phyloP scores from a whole-genome alignment of 1,140 invertebrate species.

The Dendroctonus valens region DNA sequence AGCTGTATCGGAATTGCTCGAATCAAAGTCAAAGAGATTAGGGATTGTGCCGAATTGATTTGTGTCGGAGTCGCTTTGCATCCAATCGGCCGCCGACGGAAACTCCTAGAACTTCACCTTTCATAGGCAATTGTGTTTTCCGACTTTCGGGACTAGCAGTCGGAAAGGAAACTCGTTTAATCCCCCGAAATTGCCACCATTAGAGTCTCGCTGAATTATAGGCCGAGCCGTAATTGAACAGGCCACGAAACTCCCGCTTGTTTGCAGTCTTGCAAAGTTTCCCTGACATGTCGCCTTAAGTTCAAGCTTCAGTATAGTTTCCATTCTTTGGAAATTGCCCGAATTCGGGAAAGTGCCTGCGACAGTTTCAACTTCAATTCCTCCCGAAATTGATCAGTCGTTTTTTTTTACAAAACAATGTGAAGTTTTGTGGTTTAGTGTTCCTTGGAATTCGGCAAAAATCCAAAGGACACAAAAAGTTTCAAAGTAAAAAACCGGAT shows the following conservation, averaged over 20 bases:
- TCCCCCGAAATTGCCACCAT: slow-evolving; percentile 12
- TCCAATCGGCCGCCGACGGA: neutral
- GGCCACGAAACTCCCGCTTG: slow-evolving; percentile 20
- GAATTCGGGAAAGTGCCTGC: neutral
- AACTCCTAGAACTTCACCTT: neutral
- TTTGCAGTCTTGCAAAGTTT: slow-evolving; percentile 10
- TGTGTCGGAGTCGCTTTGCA: slow-evolving; percentile 1
- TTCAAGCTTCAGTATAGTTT: slow-evolving; percentile 2
- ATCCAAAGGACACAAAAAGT: too few species aligned
- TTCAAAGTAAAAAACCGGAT: too few species aligned
- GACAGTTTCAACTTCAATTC: neutral
- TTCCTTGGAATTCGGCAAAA: too few species aligned
- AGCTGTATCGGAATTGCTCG: slow-evolving; percentile 1
- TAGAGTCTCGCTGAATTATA: slow-evolving; percentile 16
- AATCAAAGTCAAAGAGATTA: slow-evolving; percentile 20
- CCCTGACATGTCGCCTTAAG: slow-evolving; percentile 6
- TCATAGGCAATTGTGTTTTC: neutral
- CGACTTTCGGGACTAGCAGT: neutral
- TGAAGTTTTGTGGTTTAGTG: too few species aligned
- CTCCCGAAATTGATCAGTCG: too few species aligned
- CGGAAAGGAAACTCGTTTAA: slow-evolving; percentile 13
- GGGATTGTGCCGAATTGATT: slow-evolving; percentile 13
- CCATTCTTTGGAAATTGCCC: slow-evolving; percentile 1
- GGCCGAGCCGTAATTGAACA: slow-evolving; percentile 17
- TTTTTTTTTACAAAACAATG: too few species aligned